Evolutionary conservation across 2,888 invertebrate species (phyloP), one percentile per base, ranked within the genome.

Genomic region (Margaritifera margaritifera): DNA sequence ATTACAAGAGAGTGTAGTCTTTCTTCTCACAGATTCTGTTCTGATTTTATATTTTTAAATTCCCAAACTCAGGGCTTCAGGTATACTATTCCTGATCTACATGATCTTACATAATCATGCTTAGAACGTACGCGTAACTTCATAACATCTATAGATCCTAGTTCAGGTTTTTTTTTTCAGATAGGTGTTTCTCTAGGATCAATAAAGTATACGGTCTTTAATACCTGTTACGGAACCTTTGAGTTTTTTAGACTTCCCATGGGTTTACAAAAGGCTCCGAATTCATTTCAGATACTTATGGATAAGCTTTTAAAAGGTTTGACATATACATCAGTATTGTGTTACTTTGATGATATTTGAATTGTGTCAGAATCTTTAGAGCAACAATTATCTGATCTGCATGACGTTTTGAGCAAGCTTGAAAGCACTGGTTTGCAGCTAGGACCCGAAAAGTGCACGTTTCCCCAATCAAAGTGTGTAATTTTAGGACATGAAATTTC

Each of bases 281-380:
- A 76, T 64, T 55, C 31, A 15, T 74, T 78, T 64, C 76, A 78
- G 31, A 62, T 76, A 22, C 56, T 76, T 6, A 74, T 78, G 72
- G 73, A 75, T 53, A 77, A 71, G 50, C 56, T 74, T 53, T 66
- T 78, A 6, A 59, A 75, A 22, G 64, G 67, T 53, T 56, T 71
- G 18, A 73, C 72, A 22, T 78, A 70, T 72, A 31, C 53, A 52
- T 69, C 68, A 51, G 71, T 64, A n/a, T 54, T 78, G 5, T 76
- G 72, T 63, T 76, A 78, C 31, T 54, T 76, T 11, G 78, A 78
- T 64, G 76, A 76, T 50, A 50, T 64, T 20, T 67, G 65, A 51
- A 66, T 78, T 27, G 25, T 57, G 6, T 71, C 73, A 15, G 68
- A 65, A 31, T 8, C 31, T 31, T 31, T 31, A 6, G 31, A 31